Base-by-base conservation (phyloP, 1,140 invertebrate species). In the Oryctes rhinoceros region DNA sequence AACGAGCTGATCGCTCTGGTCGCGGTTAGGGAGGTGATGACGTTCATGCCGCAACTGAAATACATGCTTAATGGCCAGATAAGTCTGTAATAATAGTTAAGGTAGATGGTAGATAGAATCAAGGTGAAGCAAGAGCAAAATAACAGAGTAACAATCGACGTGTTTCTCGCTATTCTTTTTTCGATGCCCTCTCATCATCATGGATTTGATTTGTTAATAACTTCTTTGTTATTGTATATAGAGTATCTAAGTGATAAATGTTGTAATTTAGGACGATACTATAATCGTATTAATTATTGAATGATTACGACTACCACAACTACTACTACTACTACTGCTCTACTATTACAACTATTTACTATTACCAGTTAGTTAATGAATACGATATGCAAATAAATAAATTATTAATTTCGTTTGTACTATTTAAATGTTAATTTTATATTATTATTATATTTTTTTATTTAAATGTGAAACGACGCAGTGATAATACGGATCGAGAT, bases 361-460 rank as follows among this genome's bases (percentile, higher is more conserved):
- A 44, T 44, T 44, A 44, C 39, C 39, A 44, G 39, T 44, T 44
- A 44, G 39, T 44, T 44, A 10, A 44, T 10, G 9, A 44, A 44
- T 44, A 10, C 39, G 39, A 44, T 44, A 10, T 71, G 24, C 35
- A 71, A 71, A 10, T 24, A 71, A 67, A 35, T 71, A 71, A 71
- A 71, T 71, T 71, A 67, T 67, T 67, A 37, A 24, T 71, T 71
- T 24, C 18, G 15, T n/a, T 59, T 59, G n/a, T 59, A 59, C 24
- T 71, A 71, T 71, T 71, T 71, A 71, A 71, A 71, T 71, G 65
- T 71, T 37, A 15, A 71, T 37, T 30, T 71, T 71, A 71, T 71
- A 71, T 71, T 71, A 71, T 71, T 71, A 71, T 71, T 71, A 71
- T 71, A 71, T 71, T 71, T 71, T 71, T 71, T 71, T 71, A 71